phyloP scores from a whole-genome alignment of 2,797 vertebrate genomes.

The Trachurus trachurus region DNA sequence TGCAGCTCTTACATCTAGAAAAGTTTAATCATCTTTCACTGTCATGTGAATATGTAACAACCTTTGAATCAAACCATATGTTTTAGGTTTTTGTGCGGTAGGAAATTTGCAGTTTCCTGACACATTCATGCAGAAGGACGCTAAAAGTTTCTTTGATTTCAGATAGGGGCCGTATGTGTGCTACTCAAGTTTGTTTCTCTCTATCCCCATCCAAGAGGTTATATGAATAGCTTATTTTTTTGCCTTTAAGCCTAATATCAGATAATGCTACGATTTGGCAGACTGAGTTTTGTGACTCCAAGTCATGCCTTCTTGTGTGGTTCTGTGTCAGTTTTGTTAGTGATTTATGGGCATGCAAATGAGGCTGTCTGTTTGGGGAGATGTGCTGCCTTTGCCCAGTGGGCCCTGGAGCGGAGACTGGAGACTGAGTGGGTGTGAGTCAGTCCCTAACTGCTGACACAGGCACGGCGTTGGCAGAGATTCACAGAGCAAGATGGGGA shows the following conservation, averaged over 20 bases:
- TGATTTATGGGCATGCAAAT: constrained; percentile 86
- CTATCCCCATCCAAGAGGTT: constrained; percentile 44
- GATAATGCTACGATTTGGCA: constrained; percentile 49
- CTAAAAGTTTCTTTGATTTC: constrained; percentile 50
- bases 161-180: constrained; percentile 40
- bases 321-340: constrained; percentile 68
- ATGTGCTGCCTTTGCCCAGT: constrained; percentile 69
- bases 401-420: constrained; percentile 64
- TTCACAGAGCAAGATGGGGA: constrained; percentile 67
- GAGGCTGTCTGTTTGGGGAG: constrained; percentile 76
- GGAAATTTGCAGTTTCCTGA: constrained; percentile 35
- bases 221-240: constrained; percentile 44
- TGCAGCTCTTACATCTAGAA: constrained; percentile 50
- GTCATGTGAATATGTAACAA: constrained; percentile 30
- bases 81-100: constrained; percentile 22
- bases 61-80: constrained; percentile 53
- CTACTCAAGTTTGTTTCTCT: constrained; percentile 45
- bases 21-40: constrained; percentile 42
- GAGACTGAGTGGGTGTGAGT: constrained; percentile 74
- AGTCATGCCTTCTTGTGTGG: constrained; percentile 62
- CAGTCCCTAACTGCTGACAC: constrained; percentile 82
- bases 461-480: constrained; percentile 75
- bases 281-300: constrained; percentile 41
- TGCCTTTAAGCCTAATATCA: constrained; percentile 47
- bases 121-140: constrained; percentile 17